Base-by-base conservation (phyloP, 2,888 invertebrate species). In the Laspeyria flexula region DNA sequence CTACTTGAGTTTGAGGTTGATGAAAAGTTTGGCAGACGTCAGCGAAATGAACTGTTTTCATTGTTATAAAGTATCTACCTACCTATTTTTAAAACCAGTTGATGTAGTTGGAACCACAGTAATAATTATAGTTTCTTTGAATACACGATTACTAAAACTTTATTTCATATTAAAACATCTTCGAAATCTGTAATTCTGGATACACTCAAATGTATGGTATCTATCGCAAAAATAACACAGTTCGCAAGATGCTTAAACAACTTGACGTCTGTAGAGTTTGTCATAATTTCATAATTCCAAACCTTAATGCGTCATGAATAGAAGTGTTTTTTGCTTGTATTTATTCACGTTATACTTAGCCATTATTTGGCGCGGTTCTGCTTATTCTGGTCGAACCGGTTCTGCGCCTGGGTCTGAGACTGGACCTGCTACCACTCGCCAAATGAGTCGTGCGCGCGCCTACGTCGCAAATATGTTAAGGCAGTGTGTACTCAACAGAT, bases 311-410 rank as follows among this genome's bases (percentile, higher is more conserved):
- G 47, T 55, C 51, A 46, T 31, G 0, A 38, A 63, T 76, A 83
- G 71, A 75, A 79, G 65, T 68, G 75, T 75, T 73, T 79, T 75
- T 86, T 60, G 78, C 63, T 47, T 68, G 65, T 53, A 54, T 59
- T 48, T 55, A 65, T 64, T 57, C 54, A 49, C 55, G 60, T 59
- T 66, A 55, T 65, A 71, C 79, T 79, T 75, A 68, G 78, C 76
- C 78, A 85, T 85, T 82, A 85, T 86, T 86, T 82, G 79, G 81
- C 78, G 81, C 79, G 80, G 80, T 79, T 78, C 82, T 76, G 81
- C 71, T 83, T 81, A 83, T 88, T 89, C 90, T 90, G 79, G 91
- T 90, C 83, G 78, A 79, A 91, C 91, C 91, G 91, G 91, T 91
- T 90, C 73, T 71, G 63, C 68, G 84, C 68, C 79, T 77, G 83